Percentiles rank a stretch among this genome's conserved stretches.
Conservation (phyloP, 1,140 invertebrate species). For the Cyclargus thomasi region DNA sequence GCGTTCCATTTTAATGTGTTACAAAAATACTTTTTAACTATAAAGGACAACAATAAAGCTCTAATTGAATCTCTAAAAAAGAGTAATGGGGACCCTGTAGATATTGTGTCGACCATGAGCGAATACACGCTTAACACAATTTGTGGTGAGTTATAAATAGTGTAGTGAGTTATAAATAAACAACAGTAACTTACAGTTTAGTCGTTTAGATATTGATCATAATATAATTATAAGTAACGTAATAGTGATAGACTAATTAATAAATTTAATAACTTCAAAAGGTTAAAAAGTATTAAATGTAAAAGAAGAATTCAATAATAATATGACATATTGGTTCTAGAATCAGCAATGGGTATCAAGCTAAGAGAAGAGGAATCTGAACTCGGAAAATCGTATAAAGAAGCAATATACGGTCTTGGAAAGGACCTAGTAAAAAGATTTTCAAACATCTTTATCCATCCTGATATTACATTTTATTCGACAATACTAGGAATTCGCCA, state of each 20-base stretch:
- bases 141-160: conserved; percentile 25
- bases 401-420: conserved; percentile 52
- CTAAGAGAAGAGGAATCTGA: conserved; percentile 33
- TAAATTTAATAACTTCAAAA: no score
- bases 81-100: conserved; percentile 24
- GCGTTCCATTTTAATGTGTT: conserved; percentile 90
- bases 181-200: no score
- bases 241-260: no score
- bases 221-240: no score
- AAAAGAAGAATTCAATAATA: no score
- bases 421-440: conserved; percentile 48
- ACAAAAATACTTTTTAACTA: conserved; percentile 77
- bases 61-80: conserved; percentile 35
- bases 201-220: no score
- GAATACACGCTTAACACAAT: conserved; percentile 32
- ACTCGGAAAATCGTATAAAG: conserved; percentile 48
- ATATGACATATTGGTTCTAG: no score
- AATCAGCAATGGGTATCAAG: conserved; percentile 68
- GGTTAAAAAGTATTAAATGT: no score
- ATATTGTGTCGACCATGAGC: conserved; percentile 27
- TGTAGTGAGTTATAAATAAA: not conserved
- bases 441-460: conserved; percentile 40
- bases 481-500: conserved; percentile 30
- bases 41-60: conserved; percentile 37
- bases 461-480: conserved; percentile 41